phyloP scores from a whole-genome alignment of 2,797 vertebrate species.

The Acropternis orthonyx region DNA sequence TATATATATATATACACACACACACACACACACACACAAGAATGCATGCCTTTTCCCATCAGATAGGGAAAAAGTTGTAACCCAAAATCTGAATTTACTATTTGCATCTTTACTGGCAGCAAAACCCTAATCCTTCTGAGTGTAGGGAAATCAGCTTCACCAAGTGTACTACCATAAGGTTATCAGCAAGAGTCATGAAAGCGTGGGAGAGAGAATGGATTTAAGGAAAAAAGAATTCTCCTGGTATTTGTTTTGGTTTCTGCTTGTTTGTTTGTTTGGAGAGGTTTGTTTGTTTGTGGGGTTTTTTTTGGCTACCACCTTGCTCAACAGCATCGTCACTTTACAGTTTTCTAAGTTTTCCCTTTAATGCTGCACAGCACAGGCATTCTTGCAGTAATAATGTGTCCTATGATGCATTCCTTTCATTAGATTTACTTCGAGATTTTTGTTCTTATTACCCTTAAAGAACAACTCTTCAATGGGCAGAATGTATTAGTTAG shows the following conservation, averaged over 20 bases:
- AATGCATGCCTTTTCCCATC: background rate
- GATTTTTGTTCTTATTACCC: background rate
- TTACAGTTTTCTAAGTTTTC: background rate
- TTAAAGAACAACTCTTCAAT: slow-evolving; percentile 3
- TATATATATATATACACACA: too few relatives aligned
- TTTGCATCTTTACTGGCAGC: background rate
- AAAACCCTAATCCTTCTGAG: background rate
- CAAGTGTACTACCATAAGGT: background rate
- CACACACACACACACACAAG: too few relatives aligned
- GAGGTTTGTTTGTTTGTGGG: too few relatives aligned
- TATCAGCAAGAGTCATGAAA: background rate
- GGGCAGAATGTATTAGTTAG: background rate
- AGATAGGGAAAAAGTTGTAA: background rate
- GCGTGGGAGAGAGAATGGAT: background rate
- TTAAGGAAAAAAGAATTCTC: background rate
- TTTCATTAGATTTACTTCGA: slow-evolving; percentile 2
- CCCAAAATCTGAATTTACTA: background rate
- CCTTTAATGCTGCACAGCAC: background rate
- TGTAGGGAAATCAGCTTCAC: background rate
- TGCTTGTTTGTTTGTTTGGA: too few relatives aligned
- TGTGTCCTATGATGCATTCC: background rate
- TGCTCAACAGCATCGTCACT: background rate
- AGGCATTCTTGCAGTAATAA: background rate
- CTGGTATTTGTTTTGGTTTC: background rate
- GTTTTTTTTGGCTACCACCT: background rate